phyloP scores from a whole-genome alignment of 2,797 vertebrate species.

The Hypotaenidia okinawae region DNA sequence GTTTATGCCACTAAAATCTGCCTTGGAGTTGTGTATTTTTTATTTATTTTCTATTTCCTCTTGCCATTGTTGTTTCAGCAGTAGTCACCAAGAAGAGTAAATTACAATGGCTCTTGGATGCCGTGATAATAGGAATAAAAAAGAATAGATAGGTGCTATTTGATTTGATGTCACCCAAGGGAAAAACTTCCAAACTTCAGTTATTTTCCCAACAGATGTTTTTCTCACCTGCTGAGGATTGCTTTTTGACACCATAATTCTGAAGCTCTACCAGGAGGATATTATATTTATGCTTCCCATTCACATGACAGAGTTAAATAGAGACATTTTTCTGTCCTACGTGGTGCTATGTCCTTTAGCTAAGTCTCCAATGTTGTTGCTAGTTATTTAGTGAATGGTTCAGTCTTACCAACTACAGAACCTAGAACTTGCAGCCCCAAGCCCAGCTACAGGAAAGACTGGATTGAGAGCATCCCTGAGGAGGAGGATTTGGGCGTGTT shows the following conservation, averaged over 20 bases:
- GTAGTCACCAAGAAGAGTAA: slow-evolving; percentile 4
- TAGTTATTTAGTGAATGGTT: neutral
- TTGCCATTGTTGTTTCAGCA: neutral
- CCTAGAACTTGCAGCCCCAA: neutral
- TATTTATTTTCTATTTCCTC: neutral
- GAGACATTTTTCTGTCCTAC: neutral
- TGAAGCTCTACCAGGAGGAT: neutral
- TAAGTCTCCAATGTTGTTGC: neutral
- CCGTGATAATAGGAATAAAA: neutral
- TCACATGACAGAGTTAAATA: neutral
- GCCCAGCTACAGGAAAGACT: too few species aligned
- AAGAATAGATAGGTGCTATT: neutral
- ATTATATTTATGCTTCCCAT: neutral
- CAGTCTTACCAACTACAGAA: neutral
- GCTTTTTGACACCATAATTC: neutral
- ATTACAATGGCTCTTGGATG: neutral
- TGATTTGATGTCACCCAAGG: neutral
- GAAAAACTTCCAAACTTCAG: slow-evolving; percentile 18
- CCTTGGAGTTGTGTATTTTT: neutral
- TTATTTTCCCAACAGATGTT: neutral
- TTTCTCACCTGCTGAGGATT: slow-evolving; percentile 1
- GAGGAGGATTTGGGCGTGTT: too few species aligned
- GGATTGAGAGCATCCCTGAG: too few species aligned
- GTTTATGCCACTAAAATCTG: neutral
- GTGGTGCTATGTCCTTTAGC: neutral